Conservation (phyloP, 2,888 invertebrate genomes). For the Meandrusa payeni region DNA sequence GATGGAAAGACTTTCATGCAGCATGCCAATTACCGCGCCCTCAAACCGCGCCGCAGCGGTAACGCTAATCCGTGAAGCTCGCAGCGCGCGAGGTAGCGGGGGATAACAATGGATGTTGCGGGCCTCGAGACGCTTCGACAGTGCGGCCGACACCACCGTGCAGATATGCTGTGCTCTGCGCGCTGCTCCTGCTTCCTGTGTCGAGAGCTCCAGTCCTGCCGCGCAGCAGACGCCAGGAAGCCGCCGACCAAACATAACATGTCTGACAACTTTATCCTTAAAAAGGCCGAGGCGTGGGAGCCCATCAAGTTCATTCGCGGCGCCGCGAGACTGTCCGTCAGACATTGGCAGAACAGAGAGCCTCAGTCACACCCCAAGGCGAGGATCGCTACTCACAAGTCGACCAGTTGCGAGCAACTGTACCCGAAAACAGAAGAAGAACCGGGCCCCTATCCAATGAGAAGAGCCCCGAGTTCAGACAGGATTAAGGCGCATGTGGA, state of each 20-base stretch:
- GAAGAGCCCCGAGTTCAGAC: conserved; percentile 73
- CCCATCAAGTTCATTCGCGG: conserved; percentile 72
- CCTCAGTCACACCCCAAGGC: conserved; percentile 64
- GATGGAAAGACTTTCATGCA: conserved; percentile 12
- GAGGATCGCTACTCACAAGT: conserved; percentile 62
- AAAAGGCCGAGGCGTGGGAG: conserved; percentile 77
- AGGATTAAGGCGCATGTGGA: conserved; percentile 63
- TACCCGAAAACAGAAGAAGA: conserved; percentile 67
- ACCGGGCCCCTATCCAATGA: conserved; percentile 58
- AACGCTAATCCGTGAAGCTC: conserved; percentile 58
- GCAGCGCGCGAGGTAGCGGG: conserved; percentile 47
- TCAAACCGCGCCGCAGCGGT: conserved; percentile 47
- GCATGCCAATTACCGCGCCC: conserved; percentile 34
- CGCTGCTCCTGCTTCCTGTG: conserved; percentile 89
- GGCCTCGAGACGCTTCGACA: conserved; percentile 45
- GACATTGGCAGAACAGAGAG: conserved; percentile 76
- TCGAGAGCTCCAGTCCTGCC: conserved; percentile 85
- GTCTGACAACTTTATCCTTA: conserved; percentile 78
- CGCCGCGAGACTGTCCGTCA: conserved; percentile 74
- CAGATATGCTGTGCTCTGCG: conserved; percentile 85
- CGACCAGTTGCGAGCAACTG: conserved; percentile 74
- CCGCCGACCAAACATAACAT: conserved; percentile 62
- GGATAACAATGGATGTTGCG: conserved; percentile 53
- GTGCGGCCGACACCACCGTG: conserved; percentile 67
- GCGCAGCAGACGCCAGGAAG: conserved; percentile 72